Evolutionary conservation across 2,888 invertebrate species (phyloP), one percentile per base, ranked within the genome.

Genomic region (Erebia ligea): DNA sequence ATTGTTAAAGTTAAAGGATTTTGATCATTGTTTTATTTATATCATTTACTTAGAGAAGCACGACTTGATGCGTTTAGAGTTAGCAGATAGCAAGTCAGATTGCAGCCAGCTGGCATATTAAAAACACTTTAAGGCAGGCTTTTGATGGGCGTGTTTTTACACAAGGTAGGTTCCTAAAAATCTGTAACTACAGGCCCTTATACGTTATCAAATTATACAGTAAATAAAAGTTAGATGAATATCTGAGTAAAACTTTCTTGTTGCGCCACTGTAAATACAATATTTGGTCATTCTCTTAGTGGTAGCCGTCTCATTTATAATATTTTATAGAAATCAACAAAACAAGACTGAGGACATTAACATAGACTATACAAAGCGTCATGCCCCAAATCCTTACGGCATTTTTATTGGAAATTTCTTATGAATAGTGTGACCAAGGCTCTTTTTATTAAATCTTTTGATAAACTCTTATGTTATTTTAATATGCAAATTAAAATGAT

Each of bases 261-360:
- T 72, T 17, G 45, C 86, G 76, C 73, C 84, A 78, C 84, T 65
- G 25, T 71, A 80, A 80, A 81, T 82, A 88, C 85, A 88, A 90
- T 91, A 90, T 92, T 92, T 91, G 92, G 92, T 91, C 90, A 92
- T 90, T 91, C 83, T 84, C 86, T 89, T 90, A 90, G 91, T 92
- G 89, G 92, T 92, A 93, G 93, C 93, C 88, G 86, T 91, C 91
- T 87, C 91, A 87, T 92, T 92, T 91, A 92, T 92, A 92, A 92
- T 90, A 92, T 91, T 92, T 93, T 91, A 92, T 90, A 92, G 93
- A 92, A 93, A 92, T 92, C 93, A 93, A 92, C 93, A 91, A 92
- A 90, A 92, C 89, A 88, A 84, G 89, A 84, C 84, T 81, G 89
- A 83, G 86, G 88, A 91, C 91, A 91, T 92, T 91, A 91, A 89